Evolutionary conservation across 2,888 invertebrate genomes (phyloP), one percentile per base, ranked within the genome.

Genomic region (Disparrhopalites patrizii): DNA sequence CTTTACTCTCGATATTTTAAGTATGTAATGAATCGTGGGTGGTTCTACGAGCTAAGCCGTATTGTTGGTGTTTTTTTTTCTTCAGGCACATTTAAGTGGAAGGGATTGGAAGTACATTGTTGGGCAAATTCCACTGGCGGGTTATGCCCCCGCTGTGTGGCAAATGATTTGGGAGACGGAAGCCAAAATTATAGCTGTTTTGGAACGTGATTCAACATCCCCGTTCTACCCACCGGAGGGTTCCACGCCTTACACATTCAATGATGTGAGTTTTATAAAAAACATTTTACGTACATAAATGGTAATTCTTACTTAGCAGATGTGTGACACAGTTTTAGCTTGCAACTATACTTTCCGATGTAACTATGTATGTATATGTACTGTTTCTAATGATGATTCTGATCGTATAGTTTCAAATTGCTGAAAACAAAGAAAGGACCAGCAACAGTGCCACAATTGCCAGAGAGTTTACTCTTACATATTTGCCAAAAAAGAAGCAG

Each of bases 21-120:
- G n/a, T n/a, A n/a, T n/a, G n/a, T n/a, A n/a, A n/a, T n/a, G n/a
- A n/a, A n/a, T n/a, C n/a, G n/a, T n/a, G n/a, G n/a, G n/a, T n/a
- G n/a, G n/a, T n/a, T n/a, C n/a, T n/a, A n/a, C n/a, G n/a, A n/a
- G n/a, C n/a, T n/a, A n/a, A n/a, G n/a, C n/a, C n/a, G n/a, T n/a
- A n/a, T n/a, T n/a, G n/a, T n/a, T n/a, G n/a, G n/a, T n/a, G n/a
- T n/a, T n/a, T n/a, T 51, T 51, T 78, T 76, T 54, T 58, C 75
- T 77, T 0, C 77, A 91, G 91, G 87, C 91, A 77, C 89, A 89
- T 2, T 89, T 93, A 10, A 91, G 91, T 75, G 87, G 85, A 71
- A 85, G 87, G 70, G 89, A 91, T 77, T 85, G 91, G 70, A 91
- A 91, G 81, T 94, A 93, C 81, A 89, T 93, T 70, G 87, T 89